Evolutionary conservation across 2,113 vertebrate genomes (phyloP).

Genomic region (Platichthys flesus): DNA sequence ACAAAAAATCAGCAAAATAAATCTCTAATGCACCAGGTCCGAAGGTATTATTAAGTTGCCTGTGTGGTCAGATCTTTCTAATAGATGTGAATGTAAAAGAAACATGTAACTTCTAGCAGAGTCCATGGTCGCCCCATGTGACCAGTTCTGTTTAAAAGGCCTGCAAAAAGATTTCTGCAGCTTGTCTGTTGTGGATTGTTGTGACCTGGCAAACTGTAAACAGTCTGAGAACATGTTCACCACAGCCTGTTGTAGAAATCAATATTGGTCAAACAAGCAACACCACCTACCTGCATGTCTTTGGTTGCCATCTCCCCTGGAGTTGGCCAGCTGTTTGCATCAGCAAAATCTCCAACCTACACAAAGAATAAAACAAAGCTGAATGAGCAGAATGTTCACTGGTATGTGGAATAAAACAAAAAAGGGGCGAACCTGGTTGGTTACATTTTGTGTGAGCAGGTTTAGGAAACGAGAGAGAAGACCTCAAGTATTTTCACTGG

Average conservation of each 20-base stretch:
- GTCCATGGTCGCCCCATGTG: too few relatives aligned
- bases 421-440: too few relatives aligned
- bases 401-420: not conserved
- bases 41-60: too few relatives aligned
- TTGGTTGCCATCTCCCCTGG: conserved; percentile 98
- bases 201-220: too few relatives aligned
- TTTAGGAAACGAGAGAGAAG: not conserved
- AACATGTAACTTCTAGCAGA: too few relatives aligned
- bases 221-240: not conserved
- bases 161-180: too few relatives aligned
- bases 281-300: conserved; percentile 90
- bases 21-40: too few relatives aligned
- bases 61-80: too few relatives aligned
- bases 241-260: not conserved
- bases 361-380: not conserved
- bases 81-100: too few relatives aligned
- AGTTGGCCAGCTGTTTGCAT: conserved; percentile 97
- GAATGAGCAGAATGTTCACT: not conserved
- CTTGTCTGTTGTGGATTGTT: too few relatives aligned
- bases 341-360: conserved; percentile 96
- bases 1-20: too few relatives aligned
- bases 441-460: not conserved
- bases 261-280: not conserved
- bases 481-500: not conserved
- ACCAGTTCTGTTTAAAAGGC: too few relatives aligned